Conservation (phyloP, 2,113 vertebrate species). For the Zosterops lateralis region DNA sequence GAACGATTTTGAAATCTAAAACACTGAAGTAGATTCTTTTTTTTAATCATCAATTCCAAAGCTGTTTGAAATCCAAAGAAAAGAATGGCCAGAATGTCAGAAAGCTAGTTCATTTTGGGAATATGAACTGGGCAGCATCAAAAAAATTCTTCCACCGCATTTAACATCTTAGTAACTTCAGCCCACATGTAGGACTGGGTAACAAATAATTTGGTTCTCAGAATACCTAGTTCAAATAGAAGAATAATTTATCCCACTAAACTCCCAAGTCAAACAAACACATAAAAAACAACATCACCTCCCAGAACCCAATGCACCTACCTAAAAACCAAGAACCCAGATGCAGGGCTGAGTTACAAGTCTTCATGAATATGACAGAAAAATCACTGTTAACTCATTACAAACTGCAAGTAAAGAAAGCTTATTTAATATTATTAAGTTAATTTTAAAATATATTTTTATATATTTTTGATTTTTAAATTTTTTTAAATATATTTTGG, state of each 20-base stretch:
- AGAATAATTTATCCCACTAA: background rate
- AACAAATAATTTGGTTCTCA: background rate
- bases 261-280: background rate
- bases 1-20: background rate
- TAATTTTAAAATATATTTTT: background rate
- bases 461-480: too few species aligned
- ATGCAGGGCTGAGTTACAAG: background rate
- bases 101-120: background rate
- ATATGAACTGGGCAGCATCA: background rate
- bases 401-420: background rate
- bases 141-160: background rate
- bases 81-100: background rate
- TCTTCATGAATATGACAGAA: accelerated
- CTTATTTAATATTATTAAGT: background rate
- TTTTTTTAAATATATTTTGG: background rate
- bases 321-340: background rate
- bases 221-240: background rate
- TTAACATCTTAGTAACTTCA: background rate
- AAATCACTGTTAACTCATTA: background rate
- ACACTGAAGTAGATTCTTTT: background rate
- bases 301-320: background rate
- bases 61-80: background rate
- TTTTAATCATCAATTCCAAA: background rate
- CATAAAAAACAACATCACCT: background rate
- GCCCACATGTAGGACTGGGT: background rate